Base-by-base conservation (phyloP, 2,888 invertebrate genomes). In the Plagodis dolabraria region DNA sequence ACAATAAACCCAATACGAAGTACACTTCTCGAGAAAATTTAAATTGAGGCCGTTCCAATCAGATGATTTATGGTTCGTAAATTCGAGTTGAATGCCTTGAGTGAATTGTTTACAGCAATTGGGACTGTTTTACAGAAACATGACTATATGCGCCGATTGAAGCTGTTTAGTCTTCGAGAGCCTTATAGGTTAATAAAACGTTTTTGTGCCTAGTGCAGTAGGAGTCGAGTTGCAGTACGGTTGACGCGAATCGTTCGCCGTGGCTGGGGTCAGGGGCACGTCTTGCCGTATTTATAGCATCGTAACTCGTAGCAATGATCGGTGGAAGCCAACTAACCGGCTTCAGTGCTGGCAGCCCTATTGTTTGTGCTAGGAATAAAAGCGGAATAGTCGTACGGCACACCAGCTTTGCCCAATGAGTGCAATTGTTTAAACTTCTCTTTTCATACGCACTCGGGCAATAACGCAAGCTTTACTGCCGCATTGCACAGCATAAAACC, bases 251-350 rank as follows among this genome's bases (percentile, higher is more conserved):
- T 60, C 63, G 65, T 68, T 68, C 69, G 72, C 66, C 70, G 79
- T 73, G 75, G 82, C 77, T 60, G 81, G 75, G 88, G 86, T 87
- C 89, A 86, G 79, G 86, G 87, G 87, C 90, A 87, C 87, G 87
- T 87, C 85, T 80, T 78, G 80, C 75, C 70, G 80, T 89, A 91
- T 89, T 92, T 89, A 92, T 91, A 85, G 89, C 86, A 71, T 87
- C 89, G 83, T 90, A 88, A 91, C 89, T 89, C 81, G 85, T 82
- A 82, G 79, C 83, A 80, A 80, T 83, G 86, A 89, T 88, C 82
- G 87, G 82, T 81, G 76, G 85, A 76, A 78, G 80, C 82, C 78
- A 77, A 83, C 83, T 77, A 84, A 80, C 82, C 80, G 78, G 80
- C 80, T 75, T 72, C 79, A 80, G 79, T 82, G 80, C 82, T 70